Evolutionary conservation across 2,113 vertebrate species (phyloP), one percentile per base, ranked within the genome.

Genomic region (Spermophilus dauricus): DNA sequence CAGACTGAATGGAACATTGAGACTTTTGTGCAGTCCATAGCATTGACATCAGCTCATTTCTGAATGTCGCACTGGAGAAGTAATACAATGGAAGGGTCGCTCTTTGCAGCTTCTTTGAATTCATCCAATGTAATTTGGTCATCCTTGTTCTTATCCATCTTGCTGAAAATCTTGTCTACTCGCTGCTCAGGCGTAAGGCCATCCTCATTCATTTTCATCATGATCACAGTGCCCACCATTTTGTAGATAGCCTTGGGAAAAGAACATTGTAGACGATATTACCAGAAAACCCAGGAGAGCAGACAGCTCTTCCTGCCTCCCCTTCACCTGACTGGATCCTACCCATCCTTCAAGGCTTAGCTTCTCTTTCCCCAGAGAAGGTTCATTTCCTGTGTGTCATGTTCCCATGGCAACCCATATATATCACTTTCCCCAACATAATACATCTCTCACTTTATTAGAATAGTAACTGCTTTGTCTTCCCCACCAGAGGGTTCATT

Each of bases 121-220:
- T 99, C 99, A 96, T 99, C 99, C 99, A 99, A 98, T 17, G 99
- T 98, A 98, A 99, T 99, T 99, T 99, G 99, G 99, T 99, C 99
- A 3, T 99, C 99, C 99, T 99, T 99, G 99, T 99, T 99, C 99
- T 99, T 99, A 98, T 99, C 99, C 99, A 99, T 99, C 99, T 99
- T 99, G 98, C 99, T 99, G 99, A 99, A 99, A 98, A 99, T 99
- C 99, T 99, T 99, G 99, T 99, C 99, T 96, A 99, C 99, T 94
- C 99, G 98, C 94, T 99, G 99, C 98, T 99, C 98, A 0, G 99
- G 99, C 70, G 99, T 99, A 97, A 99, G 99, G 85, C 99, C 99
- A 22, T 99, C 99, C 98, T 99, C 99, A 0, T 99, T 99, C 99
- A 99, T 99, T 92, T 99, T 99, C 99, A 99, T 99, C 99, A 99